Base-by-base conservation (phyloP, 2,888 invertebrate genomes). In the Rotaria macrura region DNA sequence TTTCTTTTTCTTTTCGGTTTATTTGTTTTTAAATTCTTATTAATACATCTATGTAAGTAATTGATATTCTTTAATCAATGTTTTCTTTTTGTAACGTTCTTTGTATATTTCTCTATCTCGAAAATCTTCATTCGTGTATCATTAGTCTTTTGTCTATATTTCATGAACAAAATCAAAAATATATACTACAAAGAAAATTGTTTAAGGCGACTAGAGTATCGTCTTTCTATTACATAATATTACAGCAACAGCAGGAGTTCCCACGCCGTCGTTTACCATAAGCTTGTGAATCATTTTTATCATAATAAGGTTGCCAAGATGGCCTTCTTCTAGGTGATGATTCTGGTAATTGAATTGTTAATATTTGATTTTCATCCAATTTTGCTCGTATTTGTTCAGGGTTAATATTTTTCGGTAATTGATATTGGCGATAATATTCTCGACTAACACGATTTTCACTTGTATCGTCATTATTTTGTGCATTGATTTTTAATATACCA, bases 381-480 rank as follows among this genome's bases (percentile, higher is more conserved):
- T 25, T 40, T n/a, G 79, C 79, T 6, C 43, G 79, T 43, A 79
- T 79, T 25, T n/a, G 79, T n/a, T 79, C n/a, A 79, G 25, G 43
- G n/a, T 79, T 25, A 12, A 79, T 40, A 43, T 40, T 2, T 79
- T 40, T 43, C 5, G 79, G 40, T 79, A 79, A 79, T 43, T 79
- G 79, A 79, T 79, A 40, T 79, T 40, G 79, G 25, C 79, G 79
- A 79, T 43, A 79, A 43, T 43, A 79, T 79, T 79, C 79, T 43
- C 20, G 9, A 79, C 23, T 79, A 43, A 79, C 43, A n/a, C 79
- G 10, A n/a, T 79, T 23, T 1, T 43, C 79, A 43, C 7, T n/a
- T 43, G 79, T 79, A 40, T 79, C n/a, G n/a, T 79, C 79, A 2
- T 4, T n/a, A 43, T 79, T 40, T n/a, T 40, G 40, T 43, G 79